phyloP scores from a whole-genome alignment of 2,888 invertebrate species.

The Megaustenia siamemsis region DNA sequence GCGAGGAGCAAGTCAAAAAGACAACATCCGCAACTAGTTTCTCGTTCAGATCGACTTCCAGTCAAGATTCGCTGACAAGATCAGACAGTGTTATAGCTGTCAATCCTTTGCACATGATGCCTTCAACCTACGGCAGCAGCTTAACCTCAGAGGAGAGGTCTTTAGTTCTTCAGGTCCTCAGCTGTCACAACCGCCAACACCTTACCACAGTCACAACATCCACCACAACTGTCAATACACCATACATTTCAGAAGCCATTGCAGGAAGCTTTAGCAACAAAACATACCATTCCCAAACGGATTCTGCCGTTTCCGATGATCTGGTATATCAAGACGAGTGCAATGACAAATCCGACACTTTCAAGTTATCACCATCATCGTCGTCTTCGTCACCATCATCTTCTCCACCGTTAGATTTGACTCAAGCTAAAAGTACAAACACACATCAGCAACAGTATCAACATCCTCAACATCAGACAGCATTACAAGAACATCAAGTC shows the following conservation, averaged over 20 bases:
- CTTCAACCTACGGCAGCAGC: neutral
- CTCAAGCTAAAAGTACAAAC: neutral
- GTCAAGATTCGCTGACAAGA: neutral
- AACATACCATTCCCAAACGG: no score
- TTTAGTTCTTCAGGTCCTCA: conserved; percentile 44
- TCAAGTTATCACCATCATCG: neutral
- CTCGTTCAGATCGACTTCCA: no score
- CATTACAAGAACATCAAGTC: conserved; percentile 50
- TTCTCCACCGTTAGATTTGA: conserved; percentile 14
- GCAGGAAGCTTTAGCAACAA: no score
- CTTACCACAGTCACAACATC: conserved; percentile 34
- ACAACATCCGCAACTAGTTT: neutral
- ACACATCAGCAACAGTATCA: neutral
- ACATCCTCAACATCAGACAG: conserved; percentile 1
- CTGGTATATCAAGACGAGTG: no score
- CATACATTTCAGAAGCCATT: neutral
- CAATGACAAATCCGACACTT: neutral
- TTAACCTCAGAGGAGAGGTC: conserved; percentile 45
- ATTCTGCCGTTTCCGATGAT: no score
- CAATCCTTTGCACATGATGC: neutral
- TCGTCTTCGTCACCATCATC: neutral
- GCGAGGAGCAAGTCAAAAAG: neutral
- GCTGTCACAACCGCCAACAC: conserved; percentile 22
- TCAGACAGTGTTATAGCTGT: neutral
- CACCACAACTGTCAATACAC: conserved; percentile 45